Evolutionary conservation across 2,797 vertebrate genomes (phyloP), one percentile per base, ranked within the genome.

Genomic region (Eupleurogrammus muticus): DNA sequence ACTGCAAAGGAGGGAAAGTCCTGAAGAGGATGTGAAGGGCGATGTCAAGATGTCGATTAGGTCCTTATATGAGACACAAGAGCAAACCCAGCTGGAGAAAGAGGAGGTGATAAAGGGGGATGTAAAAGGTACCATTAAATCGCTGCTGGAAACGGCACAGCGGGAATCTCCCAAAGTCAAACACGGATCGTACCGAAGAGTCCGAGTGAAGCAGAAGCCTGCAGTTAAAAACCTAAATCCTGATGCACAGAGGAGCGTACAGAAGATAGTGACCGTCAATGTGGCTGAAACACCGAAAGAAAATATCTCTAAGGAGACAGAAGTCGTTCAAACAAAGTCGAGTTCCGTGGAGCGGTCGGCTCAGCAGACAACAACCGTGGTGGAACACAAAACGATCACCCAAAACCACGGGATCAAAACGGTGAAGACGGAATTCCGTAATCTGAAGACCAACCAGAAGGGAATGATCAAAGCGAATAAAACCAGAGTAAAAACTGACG

Each of bases 71-170:
- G 92, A 92, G 53, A 83, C 73, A 17, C 94, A 93, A 70, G 93
- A 88, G 64, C 91, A 94, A 85, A 80, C 62, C 49, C 92, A 87
- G 79, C 48, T 74, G 61, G 94, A 95, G 77, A 94, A 92, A 82
- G 93, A 94, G 61, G 90, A 94, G 60, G 91, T 93, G 62, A 86
- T 93, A 81, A 94, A 93, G 75, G 94, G 93, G 52, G 94, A 94
- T n/a, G 92, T 93, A 54, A 95, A 95, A 91, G 93, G 93, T 40
- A 92, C 91, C 0, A 93, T 95, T 85, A 95, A 94, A 85, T 94
- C 93, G 10, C 83, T 95, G 78, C n/a, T 94, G 85, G 93, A 95
- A 89, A 94, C 93, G 24, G 95, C 95, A 61, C 87, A 93, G 56
- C 91, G 88, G 53, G 79, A 92, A 77, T 79, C 91, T 79, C 86